Evolutionary conservation across 2,888 invertebrate species (phyloP), one percentile per base, ranked within the genome.

Genomic region (Altica lythri): DNA sequence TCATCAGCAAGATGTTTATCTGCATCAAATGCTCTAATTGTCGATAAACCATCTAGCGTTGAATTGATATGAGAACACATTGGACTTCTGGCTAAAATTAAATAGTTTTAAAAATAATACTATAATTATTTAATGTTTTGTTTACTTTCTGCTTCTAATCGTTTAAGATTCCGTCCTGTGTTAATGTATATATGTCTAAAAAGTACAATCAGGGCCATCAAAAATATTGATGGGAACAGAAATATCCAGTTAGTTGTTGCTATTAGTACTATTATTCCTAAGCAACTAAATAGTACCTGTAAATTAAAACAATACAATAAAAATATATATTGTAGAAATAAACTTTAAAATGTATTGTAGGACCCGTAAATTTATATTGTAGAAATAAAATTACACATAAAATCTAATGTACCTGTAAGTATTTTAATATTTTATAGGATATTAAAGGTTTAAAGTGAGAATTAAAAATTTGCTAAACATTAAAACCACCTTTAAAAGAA

Each of bases 21-120:
- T 2, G 71, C 72, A 38, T 64, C 62, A 37, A 64, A 71, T 2
- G 73, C 73, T 54, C 74, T 57, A 17, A 75, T 72, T 6, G 73
- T 75, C n/a, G 72, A 65, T 22, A 74, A 48, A 16, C 75, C 75
- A 58, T 75, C 73, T 4, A 75, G 58, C 2, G 74, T 70, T 2
- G 73, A 67, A 54, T 72, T 75, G 5, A 75, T 52, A 47, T 72
- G 72, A 9, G 73, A 74, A 17, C 74, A 58, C 17, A 74, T 61
- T 2, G 75, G 74, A 56, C 73, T 73, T 52, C 72, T 61, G 16
- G 72, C 74, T 74, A 51, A 53, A 69, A 62, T 87, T 32, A 10
- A 12, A 3, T 6, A 10, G 2, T 32, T 10, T 13, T 6, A 14
- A 2, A 32, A 10, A 12, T 10, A 32, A 9, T 32, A 2, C 17